Evolutionary conservation across 2,888 invertebrate species (phyloP).

Genomic region (Parascotia fuliginaria): DNA sequence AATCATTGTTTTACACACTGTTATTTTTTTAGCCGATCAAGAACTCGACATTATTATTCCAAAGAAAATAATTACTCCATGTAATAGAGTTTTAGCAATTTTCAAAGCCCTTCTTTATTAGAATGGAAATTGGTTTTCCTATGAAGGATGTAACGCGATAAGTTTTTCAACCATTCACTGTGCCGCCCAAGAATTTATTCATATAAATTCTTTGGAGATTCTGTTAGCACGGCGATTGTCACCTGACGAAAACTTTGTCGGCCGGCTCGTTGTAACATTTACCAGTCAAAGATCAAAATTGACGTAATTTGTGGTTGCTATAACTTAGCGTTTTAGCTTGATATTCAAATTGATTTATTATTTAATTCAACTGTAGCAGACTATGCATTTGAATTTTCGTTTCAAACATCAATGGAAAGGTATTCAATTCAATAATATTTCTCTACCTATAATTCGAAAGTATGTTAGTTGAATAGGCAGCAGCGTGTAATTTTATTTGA

Average conservation of each 20-base stretch:
- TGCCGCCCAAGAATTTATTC: slow-evolving; percentile 42
- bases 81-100: slow-evolving; percentile 34
- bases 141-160: slow-evolving; percentile 31
- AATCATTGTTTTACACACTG: too few relatives aligned
- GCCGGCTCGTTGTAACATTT: neutral
- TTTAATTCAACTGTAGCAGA: too few relatives aligned
- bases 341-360: too few relatives aligned
- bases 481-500: neutral
- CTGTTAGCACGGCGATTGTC: neutral
- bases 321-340: too few relatives aligned
- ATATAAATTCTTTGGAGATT: slow-evolving; percentile 44
- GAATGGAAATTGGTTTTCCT: slow-evolving; percentile 19
- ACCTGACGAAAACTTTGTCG: slow-evolving; percentile 1
- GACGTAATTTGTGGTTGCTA: too few relatives aligned
- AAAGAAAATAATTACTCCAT: neutral
- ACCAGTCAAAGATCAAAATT: too few relatives aligned
- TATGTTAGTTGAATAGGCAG: neutral
- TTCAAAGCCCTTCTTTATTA: slow-evolving; percentile 29
- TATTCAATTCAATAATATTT: too few relatives aligned
- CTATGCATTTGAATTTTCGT: too few relatives aligned
- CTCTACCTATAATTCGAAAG: too few relatives aligned
- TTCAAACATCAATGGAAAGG: too few relatives aligned
- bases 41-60: too few relatives aligned
- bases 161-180: slow-evolving; percentile 46
- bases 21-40: too few relatives aligned